These are phyloP conservation scores for Acleris holmiana DNA, from an alignment of 2,888 invertebrate genomes.

Conservation along the genomic window DNA sequence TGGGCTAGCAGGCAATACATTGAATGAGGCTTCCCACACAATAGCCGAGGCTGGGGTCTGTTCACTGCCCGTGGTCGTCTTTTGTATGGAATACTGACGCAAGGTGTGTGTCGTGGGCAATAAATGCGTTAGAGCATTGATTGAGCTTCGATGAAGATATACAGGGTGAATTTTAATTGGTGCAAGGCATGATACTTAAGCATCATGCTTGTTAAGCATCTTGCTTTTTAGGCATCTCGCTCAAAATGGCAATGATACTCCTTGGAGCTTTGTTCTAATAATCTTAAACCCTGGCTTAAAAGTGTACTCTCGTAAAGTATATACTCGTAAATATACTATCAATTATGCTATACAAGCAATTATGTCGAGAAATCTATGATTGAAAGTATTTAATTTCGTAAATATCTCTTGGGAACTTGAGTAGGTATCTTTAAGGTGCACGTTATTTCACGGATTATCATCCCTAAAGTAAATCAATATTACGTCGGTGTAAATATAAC, in stretches of 20 bases:
- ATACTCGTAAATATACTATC: background rate
- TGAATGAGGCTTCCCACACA: slow-evolving; percentile 48
- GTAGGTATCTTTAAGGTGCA: too few species aligned
- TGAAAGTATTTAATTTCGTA: background rate
- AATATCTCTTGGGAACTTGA: background rate
- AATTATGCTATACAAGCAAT: background rate
- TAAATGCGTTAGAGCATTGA: slow-evolving; percentile 36
- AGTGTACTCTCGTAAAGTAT: too few species aligned
- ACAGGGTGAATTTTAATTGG: background rate
- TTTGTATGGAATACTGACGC: too few species aligned
- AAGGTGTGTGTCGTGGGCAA: too few species aligned
- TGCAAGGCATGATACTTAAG: too few species aligned
- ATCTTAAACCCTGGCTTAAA: too few species aligned
- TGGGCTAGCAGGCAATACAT: slow-evolving; percentile 48
- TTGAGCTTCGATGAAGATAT: slow-evolving; percentile 39
- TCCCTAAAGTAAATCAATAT: slow-evolving; percentile 31
- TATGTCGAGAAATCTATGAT: background rate
- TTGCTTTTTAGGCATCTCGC: too few species aligned
- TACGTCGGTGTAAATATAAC: slow-evolving; percentile 31
- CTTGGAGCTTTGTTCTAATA: too few species aligned
- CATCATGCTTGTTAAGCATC: too few species aligned
- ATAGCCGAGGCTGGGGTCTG: slow-evolving; percentile 43
- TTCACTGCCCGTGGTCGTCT: slow-evolving; percentile 4
- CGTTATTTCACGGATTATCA: slow-evolving; percentile 28
- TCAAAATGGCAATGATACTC: too few species aligned